Evolutionary conservation across 2,113 vertebrate genomes (phyloP).

Genomic region (Lota lota): DNA sequence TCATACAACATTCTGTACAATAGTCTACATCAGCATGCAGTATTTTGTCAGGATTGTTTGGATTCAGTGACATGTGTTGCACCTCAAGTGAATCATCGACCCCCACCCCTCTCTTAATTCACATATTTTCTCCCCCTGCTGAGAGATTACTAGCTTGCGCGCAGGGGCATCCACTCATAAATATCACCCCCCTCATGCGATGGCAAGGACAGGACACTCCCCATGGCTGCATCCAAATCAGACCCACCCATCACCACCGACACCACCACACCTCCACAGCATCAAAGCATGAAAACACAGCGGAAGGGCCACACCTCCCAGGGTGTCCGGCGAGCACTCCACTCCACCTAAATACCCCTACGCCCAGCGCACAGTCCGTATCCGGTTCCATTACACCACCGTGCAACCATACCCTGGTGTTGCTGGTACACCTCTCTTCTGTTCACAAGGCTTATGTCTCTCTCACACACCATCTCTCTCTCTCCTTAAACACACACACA

Average conservation of each 20-base stretch:
- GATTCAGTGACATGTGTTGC: no score
- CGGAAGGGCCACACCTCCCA: not conserved
- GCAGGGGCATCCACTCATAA: slow-evolving; percentile 27
- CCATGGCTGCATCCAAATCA: slow-evolving; percentile 2
- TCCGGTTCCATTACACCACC: slow-evolving; percentile 11
- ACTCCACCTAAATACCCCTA: not conserved
- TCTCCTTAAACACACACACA: slow-evolving; percentile 5
- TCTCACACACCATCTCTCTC: not conserved
- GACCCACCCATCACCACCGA: not conserved
- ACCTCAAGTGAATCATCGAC: no score
- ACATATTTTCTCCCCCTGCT: slow-evolving; percentile 11
- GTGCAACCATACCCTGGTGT: not conserved
- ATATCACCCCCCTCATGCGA: slow-evolving; percentile 30
- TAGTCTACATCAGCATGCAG: not conserved
- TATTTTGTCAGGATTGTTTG: no score
- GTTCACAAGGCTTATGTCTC: not conserved
- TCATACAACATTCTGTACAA: not conserved
- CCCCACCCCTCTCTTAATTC: slow-evolving; percentile 4
- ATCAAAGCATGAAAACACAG: slow-evolving; percentile 27
- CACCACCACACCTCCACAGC: not conserved
- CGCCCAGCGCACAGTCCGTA: slow-evolving; percentile 11
- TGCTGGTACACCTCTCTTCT: not conserved
- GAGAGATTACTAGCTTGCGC: slow-evolving; percentile 30
- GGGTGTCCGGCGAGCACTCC: no score
- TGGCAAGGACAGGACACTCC: slow-evolving; percentile 56